These are phyloP conservation scores for Jordanella pulchra DNA, from an alignment of 2,797 vertebrate species.

Conservation along the genomic window DNA sequence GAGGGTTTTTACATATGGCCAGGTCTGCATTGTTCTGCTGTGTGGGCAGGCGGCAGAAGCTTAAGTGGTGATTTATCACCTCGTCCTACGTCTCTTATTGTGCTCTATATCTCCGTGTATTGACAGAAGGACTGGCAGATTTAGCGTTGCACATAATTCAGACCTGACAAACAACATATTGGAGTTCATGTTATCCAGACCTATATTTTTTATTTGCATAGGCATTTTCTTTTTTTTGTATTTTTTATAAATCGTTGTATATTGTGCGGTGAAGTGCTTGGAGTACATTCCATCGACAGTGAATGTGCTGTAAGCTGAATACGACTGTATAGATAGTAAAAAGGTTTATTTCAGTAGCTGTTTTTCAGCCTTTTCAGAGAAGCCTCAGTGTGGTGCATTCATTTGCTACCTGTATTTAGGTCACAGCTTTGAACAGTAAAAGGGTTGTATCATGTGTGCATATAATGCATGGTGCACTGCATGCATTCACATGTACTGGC, in stretches of 20 bases:
- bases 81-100: constrained; percentile 62
- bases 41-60: constrained; percentile 69
- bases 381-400: constrained; percentile 35
- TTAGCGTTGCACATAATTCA: constrained; percentile 45
- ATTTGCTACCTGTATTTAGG: constrained; percentile 70
- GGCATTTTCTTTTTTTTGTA: not conserved
- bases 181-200: constrained; percentile 5
- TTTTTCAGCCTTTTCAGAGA: constrained; percentile 37
- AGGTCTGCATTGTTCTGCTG: constrained; percentile 54
- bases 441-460: constrained; percentile 30
- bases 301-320: constrained; percentile 10
- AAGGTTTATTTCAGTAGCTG: constrained; percentile 24
- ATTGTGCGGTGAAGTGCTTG: constrained; percentile 1
- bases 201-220: constrained; percentile 16
- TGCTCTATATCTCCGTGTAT: constrained; percentile 42
- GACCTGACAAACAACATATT: constrained; percentile 36
- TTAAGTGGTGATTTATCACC: constrained; percentile 68
- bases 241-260: not conserved
- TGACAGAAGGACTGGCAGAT: constrained; percentile 52
- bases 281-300: constrained; percentile 6
- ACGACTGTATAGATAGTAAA: constrained; percentile 21
- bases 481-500: constrained; percentile 42
- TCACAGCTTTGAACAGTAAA: constrained; percentile 60
- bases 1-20: constrained; percentile 45
- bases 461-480: constrained; percentile 25